Evolutionary conservation across 2,113 vertebrate genomes (phyloP), one percentile per base, ranked within the genome.

Genomic region (Hippocampus zosterae): DNA sequence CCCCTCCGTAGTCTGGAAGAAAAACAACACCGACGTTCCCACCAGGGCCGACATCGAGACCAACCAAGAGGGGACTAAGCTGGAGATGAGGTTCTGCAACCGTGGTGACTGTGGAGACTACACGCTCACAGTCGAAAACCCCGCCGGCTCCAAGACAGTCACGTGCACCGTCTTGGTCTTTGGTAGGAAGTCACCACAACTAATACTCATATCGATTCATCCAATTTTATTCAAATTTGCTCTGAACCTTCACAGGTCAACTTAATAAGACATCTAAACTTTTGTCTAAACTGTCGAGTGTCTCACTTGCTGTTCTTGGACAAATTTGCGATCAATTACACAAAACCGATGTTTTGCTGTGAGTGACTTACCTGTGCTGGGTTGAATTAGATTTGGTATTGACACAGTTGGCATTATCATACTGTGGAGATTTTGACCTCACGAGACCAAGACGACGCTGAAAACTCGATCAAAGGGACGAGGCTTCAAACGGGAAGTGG

Each of bases 1-100:
- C 90, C 97, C 97, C 27, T 95, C 94, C 68, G 94, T 98, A 56
- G 91, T 89, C 40, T 99, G 97, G 97, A 96, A 96, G 88, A 99
- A 99, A 84, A 96, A 91, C 65, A 95, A 95, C 0, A 92, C 83
- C 68, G 96, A 98, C 5, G 93, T 96, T 59, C 94, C 97, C 65
- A 81, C 92, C 8, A 95, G 95, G 88, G 93, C 94, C 64, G 95
- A 95, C 81, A 97, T 98, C 75, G 93, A 96, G 52, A 88, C 94
- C 71, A 95, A 94, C 83, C 92, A 91, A 76, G 74, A 90, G 59
- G 92, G 94, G 77, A 95, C 93, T 84, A 98, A 97, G 75, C 92
- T 98, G 79, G 94, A 98, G 90, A 98, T 99, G 88, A 94, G 93
- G 83, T 96, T 95, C 76, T 95, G 95, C 85, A 92, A 90, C 76